Conservation (phyloP, 2,888 invertebrate genomes). For the Ormia ochracea region DNA sequence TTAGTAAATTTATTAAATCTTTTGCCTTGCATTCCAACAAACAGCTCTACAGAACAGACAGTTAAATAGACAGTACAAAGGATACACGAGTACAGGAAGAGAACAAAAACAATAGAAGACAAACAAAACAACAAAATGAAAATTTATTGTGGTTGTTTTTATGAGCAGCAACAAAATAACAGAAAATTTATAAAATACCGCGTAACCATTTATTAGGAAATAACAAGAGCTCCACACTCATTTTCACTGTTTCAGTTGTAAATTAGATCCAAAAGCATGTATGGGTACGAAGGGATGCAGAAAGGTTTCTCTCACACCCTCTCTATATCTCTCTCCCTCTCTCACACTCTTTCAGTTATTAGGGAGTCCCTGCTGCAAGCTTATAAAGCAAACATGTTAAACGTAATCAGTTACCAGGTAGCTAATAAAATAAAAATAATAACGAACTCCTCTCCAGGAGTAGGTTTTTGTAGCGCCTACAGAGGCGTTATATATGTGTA, state of each 20-base stretch:
- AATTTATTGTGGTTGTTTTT: slow-evolving; percentile 62
- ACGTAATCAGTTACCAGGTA: too few relatives aligned
- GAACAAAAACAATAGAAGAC: background rate
- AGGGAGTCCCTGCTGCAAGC: too few relatives aligned
- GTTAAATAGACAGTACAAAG: slow-evolving; percentile 13
- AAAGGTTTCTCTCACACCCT: too few relatives aligned
- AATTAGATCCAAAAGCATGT: background rate
- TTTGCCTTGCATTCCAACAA: background rate
- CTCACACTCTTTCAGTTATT: too few relatives aligned
- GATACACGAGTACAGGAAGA: background rate
- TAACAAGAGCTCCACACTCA: slow-evolving; percentile 32
- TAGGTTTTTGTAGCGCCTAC: too few relatives aligned
- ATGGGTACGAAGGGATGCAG: too few relatives aligned
- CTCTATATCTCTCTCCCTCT: too few relatives aligned
- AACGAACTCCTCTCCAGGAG: too few relatives aligned
- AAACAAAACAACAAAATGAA: slow-evolving; percentile 50
- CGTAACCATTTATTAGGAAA: slow-evolving; percentile 59
- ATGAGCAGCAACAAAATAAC: slow-evolving; percentile 43
- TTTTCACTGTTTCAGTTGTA: background rate
- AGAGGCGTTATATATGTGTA: too few relatives aligned
- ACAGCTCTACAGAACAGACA: slow-evolving; percentile 38
- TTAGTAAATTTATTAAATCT: slow-evolving; percentile 18
- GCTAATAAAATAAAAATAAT: too few relatives aligned
- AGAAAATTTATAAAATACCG: slow-evolving; percentile 44
- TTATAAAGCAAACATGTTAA: too few relatives aligned